A percentile compares a stretch with the other conserved stretches of the same genome.
These are phyloP conservation scores for Fragum sueziense DNA, from an alignment of 2,888 invertebrate genomes.

Conservation along the genomic window DNA sequence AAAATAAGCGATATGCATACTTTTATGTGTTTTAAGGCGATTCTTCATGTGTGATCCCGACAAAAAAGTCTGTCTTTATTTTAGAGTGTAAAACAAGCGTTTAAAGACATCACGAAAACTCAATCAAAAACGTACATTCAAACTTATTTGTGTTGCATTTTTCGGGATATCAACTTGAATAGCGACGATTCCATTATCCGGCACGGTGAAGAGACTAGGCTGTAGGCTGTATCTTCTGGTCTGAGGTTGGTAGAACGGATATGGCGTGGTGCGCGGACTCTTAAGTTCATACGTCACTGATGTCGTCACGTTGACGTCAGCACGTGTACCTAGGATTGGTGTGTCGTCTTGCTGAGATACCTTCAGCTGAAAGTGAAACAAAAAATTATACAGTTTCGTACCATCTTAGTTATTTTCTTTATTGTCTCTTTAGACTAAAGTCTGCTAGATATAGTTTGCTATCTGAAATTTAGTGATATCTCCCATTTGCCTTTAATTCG, in stretches of 20 bases:
- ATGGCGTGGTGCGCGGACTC: constrained; percentile 39
- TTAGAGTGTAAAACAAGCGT: too few species aligned
- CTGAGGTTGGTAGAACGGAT: constrained; percentile 53
- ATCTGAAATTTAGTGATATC: too few species aligned
- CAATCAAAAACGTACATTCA: constrained; percentile 53
- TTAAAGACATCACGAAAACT: background rate
- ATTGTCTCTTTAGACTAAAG: too few species aligned
- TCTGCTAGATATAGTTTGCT: too few species aligned
- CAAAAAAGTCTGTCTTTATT: too few species aligned
- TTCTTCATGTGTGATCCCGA: too few species aligned
- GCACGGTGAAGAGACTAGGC: constrained; percentile 57
- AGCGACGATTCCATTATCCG: constrained; percentile 68
- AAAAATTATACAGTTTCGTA: too few species aligned
- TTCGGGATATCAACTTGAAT: constrained; percentile 68
- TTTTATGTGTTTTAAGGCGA: too few species aligned
- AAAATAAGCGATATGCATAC: too few species aligned
- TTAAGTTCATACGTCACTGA: constrained; percentile 61
- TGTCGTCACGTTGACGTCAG: constrained; percentile 54
- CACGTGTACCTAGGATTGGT: constrained; percentile 64
- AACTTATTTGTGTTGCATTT: constrained; percentile 66
- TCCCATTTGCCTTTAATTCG: too few species aligned
- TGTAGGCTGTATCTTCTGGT: constrained; percentile 55
- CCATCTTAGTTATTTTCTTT: too few species aligned
- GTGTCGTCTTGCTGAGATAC: constrained; percentile 76
- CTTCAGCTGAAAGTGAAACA: constrained; percentile 73